phyloP scores from a whole-genome alignment of 2,797 vertebrate genomes.

The Sarcophilus harrisii region DNA sequence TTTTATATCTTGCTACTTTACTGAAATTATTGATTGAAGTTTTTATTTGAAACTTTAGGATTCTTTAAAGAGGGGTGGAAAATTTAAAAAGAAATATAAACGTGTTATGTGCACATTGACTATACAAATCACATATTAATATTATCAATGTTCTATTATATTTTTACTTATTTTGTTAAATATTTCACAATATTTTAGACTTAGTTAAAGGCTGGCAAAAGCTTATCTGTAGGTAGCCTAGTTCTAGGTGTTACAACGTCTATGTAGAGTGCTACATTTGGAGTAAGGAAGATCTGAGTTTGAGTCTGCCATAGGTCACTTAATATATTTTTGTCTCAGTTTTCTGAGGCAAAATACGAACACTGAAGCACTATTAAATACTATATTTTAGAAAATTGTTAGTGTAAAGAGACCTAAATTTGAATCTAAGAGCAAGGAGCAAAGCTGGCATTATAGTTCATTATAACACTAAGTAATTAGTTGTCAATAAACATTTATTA shows the following conservation, averaged over 20 bases:
- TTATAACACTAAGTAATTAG: too few relatives aligned
- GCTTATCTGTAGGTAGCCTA: background rate
- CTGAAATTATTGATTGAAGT: background rate
- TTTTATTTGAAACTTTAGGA: background rate
- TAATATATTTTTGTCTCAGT: background rate
- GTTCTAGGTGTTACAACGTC: background rate
- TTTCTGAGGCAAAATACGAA: background rate
- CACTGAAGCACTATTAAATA: background rate
- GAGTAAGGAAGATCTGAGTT: too few relatives aligned
- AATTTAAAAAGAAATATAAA: background rate
- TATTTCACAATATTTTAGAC: background rate
- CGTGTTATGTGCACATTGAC: background rate
- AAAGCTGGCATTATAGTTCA: too few relatives aligned
- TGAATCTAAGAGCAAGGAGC: too few relatives aligned
- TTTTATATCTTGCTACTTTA: background rate
- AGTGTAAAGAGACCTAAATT: too few relatives aligned
- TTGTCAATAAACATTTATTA: too few relatives aligned
- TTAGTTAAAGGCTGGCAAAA: background rate
- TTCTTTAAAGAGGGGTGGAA: background rate
- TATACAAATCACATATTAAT: background rate
- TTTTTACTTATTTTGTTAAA: background rate
- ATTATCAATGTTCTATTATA: background rate
- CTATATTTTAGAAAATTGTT: background rate
- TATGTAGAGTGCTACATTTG: too few relatives aligned
- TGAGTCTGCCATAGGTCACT: background rate